A percentile compares a stretch with the other conserved stretches of the same genome.
Conservation (phyloP, 2,797 vertebrate genomes). For the Hybognathus amarus region DNA sequence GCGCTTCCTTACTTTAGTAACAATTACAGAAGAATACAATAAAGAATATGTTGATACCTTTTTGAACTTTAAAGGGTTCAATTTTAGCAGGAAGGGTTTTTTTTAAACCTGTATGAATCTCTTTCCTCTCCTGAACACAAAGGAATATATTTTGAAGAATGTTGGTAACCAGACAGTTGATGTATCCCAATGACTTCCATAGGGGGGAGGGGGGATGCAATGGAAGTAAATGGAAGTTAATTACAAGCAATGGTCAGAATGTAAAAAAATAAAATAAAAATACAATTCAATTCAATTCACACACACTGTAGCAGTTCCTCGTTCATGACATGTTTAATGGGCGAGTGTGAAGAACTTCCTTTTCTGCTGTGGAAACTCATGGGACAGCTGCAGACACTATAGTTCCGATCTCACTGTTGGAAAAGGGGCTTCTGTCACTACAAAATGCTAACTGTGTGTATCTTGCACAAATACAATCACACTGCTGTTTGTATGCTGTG, state of each 20-base stretch:
- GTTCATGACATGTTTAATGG: background rate
- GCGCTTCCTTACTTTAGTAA: no score
- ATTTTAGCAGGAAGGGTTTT: no score
- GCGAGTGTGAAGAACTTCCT: background rate
- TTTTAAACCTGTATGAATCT: no score
- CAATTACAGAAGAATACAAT: no score
- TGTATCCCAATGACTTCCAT: no score
- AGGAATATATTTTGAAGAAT: no score
- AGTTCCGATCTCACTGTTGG: background rate
- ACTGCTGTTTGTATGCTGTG: conserved; percentile 4
- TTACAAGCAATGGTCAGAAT: background rate
- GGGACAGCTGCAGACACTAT: background rate
- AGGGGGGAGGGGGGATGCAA: no score
- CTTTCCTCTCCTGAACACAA: no score
- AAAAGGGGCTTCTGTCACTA: conserved; percentile 3
- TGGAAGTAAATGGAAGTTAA: background rate
- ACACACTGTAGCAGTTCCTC: background rate
- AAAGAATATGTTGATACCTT: no score
- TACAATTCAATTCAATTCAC: background rate
- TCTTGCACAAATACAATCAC: conserved; percentile 13
- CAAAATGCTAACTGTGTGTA: background rate
- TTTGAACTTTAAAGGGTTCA: no score
- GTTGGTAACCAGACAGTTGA: no score
- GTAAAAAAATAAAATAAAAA: background rate
- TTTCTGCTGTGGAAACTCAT: background rate